phyloP scores from a whole-genome alignment of 2,113 vertebrate species.

The Xenopus tropicalis region UCB_Xtro_10.0 CM004447.2:31127501-31128000 shows the following conservation, averaged over 20 bases:
- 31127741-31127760: conserved; percentile 78
- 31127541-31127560: too few relatives aligned
- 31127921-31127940: too few relatives aligned
- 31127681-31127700: conserved; percentile 74
- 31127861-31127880: neutral
- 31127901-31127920: too few relatives aligned
- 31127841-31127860: conserved; percentile 35
- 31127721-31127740: conserved; percentile 81
- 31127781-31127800: conserved; percentile 55
- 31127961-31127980: too few relatives aligned
- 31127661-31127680: conserved; percentile 80
- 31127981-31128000: too few relatives aligned
- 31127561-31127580: conserved; percentile 38
- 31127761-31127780: conserved; percentile 64
- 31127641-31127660: conserved; percentile 72
- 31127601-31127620: conserved; percentile 82
- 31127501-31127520: conserved; percentile 48
- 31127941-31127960: too few relatives aligned
- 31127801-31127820: conserved; percentile 50
- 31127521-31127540: conserved; percentile 15
- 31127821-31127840: conserved; percentile 46
- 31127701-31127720: conserved; percentile 72
- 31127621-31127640: conserved; percentile 76
- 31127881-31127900: too few relatives aligned
- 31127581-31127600: conserved; percentile 75